Evolutionary conservation across 1,140 invertebrate genomes (phyloP), one percentile per base, ranked within the genome.

Genomic region (Microplitis mediator): DNA sequence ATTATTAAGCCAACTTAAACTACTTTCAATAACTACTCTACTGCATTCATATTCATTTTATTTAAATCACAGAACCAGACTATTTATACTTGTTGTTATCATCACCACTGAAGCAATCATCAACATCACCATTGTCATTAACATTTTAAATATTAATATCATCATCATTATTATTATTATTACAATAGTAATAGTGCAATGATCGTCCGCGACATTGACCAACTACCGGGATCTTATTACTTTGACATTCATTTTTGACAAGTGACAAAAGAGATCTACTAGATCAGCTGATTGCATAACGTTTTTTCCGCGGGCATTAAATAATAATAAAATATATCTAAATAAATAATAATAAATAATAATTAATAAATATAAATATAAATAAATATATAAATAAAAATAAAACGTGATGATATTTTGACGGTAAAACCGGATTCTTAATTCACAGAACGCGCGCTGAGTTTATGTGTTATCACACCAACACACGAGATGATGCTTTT

Each of bases 201-300:
- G 45, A 63, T 65, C 32, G 9, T 54, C 32, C 31, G 13, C 50
- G 64, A 66, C 66, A 68, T 68, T 68, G 66, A 68, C 32, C 66
- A 60, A 68, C 34, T 58, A 16, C 23, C 54, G 11, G 54, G 61
- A 45, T 45, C 51, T 23, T 45, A 74, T 52, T 74, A 72, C 72
- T 80, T 81, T 80, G 79, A 84, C 81, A 82, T 85, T 84, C 84
- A 84, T 84, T 81, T 85, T 86, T 86, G 86, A 86, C 86, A 86
- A 86, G 80, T 85, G 84, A 83, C 82, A 82, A 82, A 82, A 78
- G 77, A 77, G 74, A 79, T 70, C 75, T 78, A 75, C 72, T 73
- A 79, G 85, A 87, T 86, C 86, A 87, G 86, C 86, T 87, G 86
- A 87, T 87, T 87, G 86, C 85, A 87, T 87, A 87, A 87, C 84